Percentiles rank a stretch among this genome's conserved stretches.
Evolutionary conservation across 2,888 invertebrate genomes (phyloP).

Genomic region (Entomobrya multifasciata): DNA sequence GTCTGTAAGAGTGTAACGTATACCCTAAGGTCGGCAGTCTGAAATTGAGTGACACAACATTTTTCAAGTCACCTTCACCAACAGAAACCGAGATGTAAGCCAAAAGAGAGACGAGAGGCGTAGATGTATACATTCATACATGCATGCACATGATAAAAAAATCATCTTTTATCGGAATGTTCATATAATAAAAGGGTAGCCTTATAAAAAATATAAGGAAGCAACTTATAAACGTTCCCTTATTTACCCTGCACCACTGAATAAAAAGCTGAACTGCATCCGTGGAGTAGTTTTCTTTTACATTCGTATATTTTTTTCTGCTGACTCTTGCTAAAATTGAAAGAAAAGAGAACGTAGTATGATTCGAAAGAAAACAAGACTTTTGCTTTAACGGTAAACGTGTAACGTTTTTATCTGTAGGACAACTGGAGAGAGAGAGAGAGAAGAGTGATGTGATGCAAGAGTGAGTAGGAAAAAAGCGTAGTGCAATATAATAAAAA

Average conservation of each 20-base stretch:
- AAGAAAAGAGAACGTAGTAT: not conserved
- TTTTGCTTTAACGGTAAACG: not conserved
- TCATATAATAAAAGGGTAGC: not conserved
- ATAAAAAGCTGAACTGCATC: slow-evolving; percentile 12
- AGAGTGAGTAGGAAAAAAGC: not conserved
- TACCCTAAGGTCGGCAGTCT: not conserved
- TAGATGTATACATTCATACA: too few relatives aligned
- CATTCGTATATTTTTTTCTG: not conserved
- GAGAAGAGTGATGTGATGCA: too few relatives aligned
- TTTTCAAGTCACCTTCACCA: slow-evolving; percentile 28
- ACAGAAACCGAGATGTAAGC: not conserved
- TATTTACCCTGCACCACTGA: not conserved
- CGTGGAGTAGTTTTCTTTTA: not conserved
- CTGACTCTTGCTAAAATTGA: not conserved
- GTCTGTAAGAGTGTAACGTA: not conserved
- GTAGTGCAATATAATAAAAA: not conserved
- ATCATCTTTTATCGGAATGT: not conserved
- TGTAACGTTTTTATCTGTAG: not conserved
- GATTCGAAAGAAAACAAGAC: slow-evolving; percentile 7
- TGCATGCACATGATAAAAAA: too few relatives aligned
- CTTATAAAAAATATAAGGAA: not conserved
- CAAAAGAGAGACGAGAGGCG: too few relatives aligned
- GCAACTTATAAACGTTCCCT: too few relatives aligned
- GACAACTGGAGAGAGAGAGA: not conserved
- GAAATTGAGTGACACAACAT: slow-evolving; percentile 35